Percentiles rank a stretch among this genome's conserved stretches.
Conservation (phyloP, 2,797 vertebrate genomes). For the Neosalanx taihuensis region DNA sequence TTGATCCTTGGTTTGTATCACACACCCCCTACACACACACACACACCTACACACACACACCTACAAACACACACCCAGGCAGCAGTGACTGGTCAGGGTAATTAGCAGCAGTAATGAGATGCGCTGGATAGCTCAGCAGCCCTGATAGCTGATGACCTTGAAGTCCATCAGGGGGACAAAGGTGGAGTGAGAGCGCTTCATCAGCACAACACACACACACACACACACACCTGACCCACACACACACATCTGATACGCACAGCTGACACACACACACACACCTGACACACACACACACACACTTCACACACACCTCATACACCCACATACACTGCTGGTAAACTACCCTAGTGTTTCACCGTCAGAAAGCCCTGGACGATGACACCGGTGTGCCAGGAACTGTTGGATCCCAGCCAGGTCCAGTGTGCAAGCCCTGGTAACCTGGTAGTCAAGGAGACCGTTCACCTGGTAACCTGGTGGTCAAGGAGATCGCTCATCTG, state of each 20-base stretch:
- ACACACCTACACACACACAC: constrained; percentile 24
- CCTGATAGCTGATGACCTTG: constrained; percentile 66
- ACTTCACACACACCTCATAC: too few relatives aligned
- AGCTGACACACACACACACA: too few relatives aligned
- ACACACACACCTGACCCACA: constrained; percentile 1
- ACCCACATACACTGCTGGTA: constrained; percentile 1
- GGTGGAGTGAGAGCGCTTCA: constrained; percentile 34
- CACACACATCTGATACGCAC: neutral
- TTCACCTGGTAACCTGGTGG: too few relatives aligned
- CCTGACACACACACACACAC: too few relatives aligned
- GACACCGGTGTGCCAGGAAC: too few relatives aligned
- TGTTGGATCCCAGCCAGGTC: too few relatives aligned
- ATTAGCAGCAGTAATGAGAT: constrained; percentile 71
- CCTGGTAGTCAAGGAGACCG: too few relatives aligned
- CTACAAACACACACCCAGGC: constrained; percentile 25
- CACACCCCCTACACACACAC: constrained; percentile 20
- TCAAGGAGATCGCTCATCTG: too few relatives aligned
- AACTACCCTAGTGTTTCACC: too few relatives aligned
- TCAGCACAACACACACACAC: constrained; percentile 30
- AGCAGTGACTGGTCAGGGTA: constrained; percentile 63
- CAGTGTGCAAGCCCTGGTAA: too few relatives aligned
- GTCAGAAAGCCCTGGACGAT: too few relatives aligned
- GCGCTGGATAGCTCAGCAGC: constrained; percentile 55
- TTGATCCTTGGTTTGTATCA: constrained; percentile 43
- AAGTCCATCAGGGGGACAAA: constrained; percentile 50